These are phyloP conservation scores for Martes martes DNA, from an alignment of 2,113 vertebrate species.

Conservation along the genomic window DNA sequence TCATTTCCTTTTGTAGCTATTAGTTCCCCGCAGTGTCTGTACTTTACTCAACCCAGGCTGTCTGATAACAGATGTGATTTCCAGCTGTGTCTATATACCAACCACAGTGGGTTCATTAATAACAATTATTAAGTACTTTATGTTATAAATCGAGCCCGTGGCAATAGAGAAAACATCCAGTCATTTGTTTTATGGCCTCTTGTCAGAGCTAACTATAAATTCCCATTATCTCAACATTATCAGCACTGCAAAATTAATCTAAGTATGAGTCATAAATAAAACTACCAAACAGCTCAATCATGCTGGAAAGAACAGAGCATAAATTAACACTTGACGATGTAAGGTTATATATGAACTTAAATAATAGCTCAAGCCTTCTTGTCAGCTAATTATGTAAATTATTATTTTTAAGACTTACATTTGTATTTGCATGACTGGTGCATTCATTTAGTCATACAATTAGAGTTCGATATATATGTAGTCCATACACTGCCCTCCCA, in stretches of 20 bases:
- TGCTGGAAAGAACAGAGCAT: slow-evolving; percentile 59
- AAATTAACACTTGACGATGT: slow-evolving; percentile 68
- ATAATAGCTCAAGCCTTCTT: slow-evolving; percentile 54
- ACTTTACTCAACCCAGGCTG: slow-evolving; percentile 61
- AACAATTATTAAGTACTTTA: slow-evolving; percentile 87
- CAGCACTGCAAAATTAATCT: slow-evolving; percentile 63
- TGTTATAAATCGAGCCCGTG: slow-evolving; percentile 84
- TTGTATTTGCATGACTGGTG: background rate
- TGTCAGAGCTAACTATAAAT: slow-evolving; percentile 79
- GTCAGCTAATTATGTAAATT: slow-evolving; percentile 60
- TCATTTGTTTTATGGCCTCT: slow-evolving; percentile 76
- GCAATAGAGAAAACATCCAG: slow-evolving; percentile 80
- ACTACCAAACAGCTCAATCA: slow-evolving; percentile 80
- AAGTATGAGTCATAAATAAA: slow-evolving; percentile 79
- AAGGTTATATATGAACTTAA: slow-evolving; percentile 45
- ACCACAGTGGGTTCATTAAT: slow-evolving; percentile 85
- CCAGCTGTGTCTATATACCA: slow-evolving; percentile 84
- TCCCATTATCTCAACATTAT: slow-evolving; percentile 79
- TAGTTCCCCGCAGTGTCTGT: slow-evolving; percentile 37
- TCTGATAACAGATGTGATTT: slow-evolving; percentile 82
- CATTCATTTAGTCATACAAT: slow-evolving; percentile 44
- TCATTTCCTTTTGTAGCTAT: slow-evolving; percentile 69
- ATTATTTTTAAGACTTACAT: slow-evolving; percentile 33
- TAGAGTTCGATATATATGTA: slow-evolving; percentile 52
- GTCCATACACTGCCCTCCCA: background rate